Evolutionary conservation across 2,888 invertebrate genomes (phyloP), one percentile per base, ranked within the genome.

Genomic region (Rugalucina vietnamica): DNA sequence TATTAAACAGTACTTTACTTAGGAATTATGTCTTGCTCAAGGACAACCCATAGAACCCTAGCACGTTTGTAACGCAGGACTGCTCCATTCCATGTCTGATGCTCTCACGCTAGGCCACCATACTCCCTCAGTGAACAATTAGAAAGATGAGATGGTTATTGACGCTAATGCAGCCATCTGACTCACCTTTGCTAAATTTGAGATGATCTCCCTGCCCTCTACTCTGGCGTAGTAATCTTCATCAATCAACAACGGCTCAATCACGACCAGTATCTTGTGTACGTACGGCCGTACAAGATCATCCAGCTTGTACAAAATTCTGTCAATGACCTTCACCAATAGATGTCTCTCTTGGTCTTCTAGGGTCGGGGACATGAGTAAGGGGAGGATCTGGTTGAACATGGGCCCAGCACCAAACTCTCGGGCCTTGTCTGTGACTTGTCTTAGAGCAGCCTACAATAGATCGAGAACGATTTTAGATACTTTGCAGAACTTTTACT

Each of bases 181-280:
- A 76, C 88, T 77, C 84, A 95, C 95, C 96, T 99, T 99, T 0
- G 99, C 99, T 93, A 99, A 96, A 95, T 99, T 99, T 0, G 99
- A 99, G 93, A 99, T 99, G 91, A 99, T 99, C 95, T 99, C 99
- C 93, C 99, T 96, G 90, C 99, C 99, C 95, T 99, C 99, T 12
- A 99, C 99, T 94, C 99, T 97, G 36, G 99, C 99, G 95, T 99
- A 99, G 95, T 99, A 99, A 95, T 99, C 99, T 96, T 99, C 99
- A 95, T 99, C 99, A 94, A 99, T 99, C 57, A 99, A 96, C 86
- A 99, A 96, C 0, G 99, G 99, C 95, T 99, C 99, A 94, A 99
- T 99, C 4, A 99, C 99, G 24, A 99, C 99, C 87, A 99, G 96
- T 94, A 99, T 99, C 96, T 99, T 99, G 96, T 99, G 99, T 0